A percentile compares a stretch with the other conserved stretches of the same genome.
phyloP scores from a whole-genome alignment of 2,888 invertebrate genomes.

The Chrysopilus asiliformis region DNA sequence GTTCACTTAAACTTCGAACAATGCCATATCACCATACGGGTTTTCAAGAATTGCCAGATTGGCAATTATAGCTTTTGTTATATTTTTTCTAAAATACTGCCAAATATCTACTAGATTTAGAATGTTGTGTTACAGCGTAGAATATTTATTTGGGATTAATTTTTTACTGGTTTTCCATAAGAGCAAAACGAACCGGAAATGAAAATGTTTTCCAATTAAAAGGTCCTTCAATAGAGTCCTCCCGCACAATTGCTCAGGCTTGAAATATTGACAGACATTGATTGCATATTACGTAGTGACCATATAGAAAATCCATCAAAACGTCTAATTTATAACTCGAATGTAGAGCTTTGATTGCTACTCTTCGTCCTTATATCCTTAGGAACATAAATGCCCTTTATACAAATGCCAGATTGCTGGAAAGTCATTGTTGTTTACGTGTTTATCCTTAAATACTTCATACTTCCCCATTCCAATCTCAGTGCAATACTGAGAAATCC shows the following conservation, averaged over 20 bases:
- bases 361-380: conserved; percentile 2
- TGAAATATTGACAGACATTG: conserved; percentile 9
- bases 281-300: conserved; percentile 8
- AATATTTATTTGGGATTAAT: too few relatives aligned
- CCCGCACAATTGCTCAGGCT: conserved; percentile 4
- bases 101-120: too few relatives aligned
- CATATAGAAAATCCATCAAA: conserved; percentile 1
- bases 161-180: not conserved
- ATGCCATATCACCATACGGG: too few relatives aligned
- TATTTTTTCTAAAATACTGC: too few relatives aligned
- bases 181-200: conserved; percentile 4
- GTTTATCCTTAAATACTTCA: conserved; percentile 7
- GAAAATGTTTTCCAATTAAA: conserved; percentile 4
- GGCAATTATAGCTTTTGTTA: too few relatives aligned
- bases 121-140: too few relatives aligned
- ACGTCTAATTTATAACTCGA: conserved; percentile 3
- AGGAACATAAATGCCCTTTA: not conserved
- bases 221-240: conserved; percentile 1
- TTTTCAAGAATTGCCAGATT: too few relatives aligned
- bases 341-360: not conserved
- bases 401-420: not conserved
- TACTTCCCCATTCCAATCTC: conserved; percentile 1
- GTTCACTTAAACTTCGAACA: too few relatives aligned
- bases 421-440: conserved; percentile 11
- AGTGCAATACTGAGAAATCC: not conserved